Evolutionary conservation across 2,113 vertebrate species (phyloP), one percentile per base, ranked within the genome.

Genomic region (Rhegmatorhina hoffmannsi): DNA sequence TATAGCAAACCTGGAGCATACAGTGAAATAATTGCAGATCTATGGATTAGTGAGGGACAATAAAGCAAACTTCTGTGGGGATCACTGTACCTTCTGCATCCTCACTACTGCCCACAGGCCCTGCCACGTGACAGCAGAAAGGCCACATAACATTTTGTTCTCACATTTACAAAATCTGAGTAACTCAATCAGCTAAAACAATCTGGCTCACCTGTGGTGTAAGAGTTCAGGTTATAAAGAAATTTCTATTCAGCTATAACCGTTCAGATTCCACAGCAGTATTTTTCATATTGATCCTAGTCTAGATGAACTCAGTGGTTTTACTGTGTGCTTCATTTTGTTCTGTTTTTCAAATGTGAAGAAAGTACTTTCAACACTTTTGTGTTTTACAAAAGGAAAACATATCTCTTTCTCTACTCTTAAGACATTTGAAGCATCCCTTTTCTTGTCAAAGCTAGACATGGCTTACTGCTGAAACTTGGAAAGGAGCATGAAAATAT

Each of bases 11-110:
- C 83, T 86, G 74, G 64, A 89, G 58, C 84, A 47, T 23, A 28
- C 72, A 87, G 53, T 0, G 0, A 78, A 73, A 7, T n/a, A 68
- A 76, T 47, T 75, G 77, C 69, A 69, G 36, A 87, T 67, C 55
- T 73, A 58, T 53, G 78, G 84, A 96, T 88, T 85, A 94, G 69
- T 18, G 58, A 90, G 68, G 75, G 66, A 84, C 91, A 95, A 90
- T 64, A 58, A 76, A 31, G 36, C 6, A 7, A 86, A 85, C 63
- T 82, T 87, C 18, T 86, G 80, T 58, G 72, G 83, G 70, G 85
- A 53, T 76, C 36, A 15, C 82, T 73, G 53, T 67, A 79, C 60
- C 66, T 92, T 78, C 90, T 52, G 38, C 74, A 47, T 43, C 16
- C 47, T 43, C 56, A 55, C 34, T 56, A 3, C 26, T 31, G 73